A percentile compares a stretch with the other conserved stretches of the same genome.
Evolutionary conservation across 64 coral and sea anemone species (phyloP).

Genomic region (Stylophora pistillata): DNA sequence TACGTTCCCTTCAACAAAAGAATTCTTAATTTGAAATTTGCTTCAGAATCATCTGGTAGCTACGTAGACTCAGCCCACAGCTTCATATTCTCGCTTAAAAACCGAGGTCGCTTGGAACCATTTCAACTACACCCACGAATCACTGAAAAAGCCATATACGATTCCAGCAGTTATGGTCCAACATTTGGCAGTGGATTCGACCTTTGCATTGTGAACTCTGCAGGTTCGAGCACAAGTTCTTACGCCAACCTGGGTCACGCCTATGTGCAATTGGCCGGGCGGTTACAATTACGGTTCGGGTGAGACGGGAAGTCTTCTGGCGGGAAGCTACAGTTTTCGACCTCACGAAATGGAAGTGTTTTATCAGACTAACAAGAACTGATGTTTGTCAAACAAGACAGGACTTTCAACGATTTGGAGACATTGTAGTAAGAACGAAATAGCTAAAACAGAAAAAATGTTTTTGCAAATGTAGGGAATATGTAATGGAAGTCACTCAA

Average conservation of each 20-base stretch:
- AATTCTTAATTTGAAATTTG: too few relatives aligned
- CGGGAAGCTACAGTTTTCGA: conserved; percentile 47
- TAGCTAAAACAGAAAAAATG: too few relatives aligned
- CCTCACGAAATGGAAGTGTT: conserved; percentile 61
- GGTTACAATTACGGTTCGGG: not conserved
- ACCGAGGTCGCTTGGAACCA: conserved; percentile 14
- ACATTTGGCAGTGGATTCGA: conserved; percentile 57
- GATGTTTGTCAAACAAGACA: not conserved
- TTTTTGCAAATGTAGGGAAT: too few relatives aligned
- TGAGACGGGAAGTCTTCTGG: not conserved
- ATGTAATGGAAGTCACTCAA: too few relatives aligned
- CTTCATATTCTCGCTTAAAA: conserved; percentile 58
- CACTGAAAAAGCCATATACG: conserved; percentile 30
- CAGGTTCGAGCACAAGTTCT: conserved; percentile 27
- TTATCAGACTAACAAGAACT: conserved; percentile 6
- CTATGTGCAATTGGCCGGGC: conserved; percentile 19
- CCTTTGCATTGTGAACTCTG: conserved; percentile 32
- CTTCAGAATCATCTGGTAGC: too few relatives aligned
- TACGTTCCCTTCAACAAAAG: too few relatives aligned
- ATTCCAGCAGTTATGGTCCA: conserved; percentile 33
- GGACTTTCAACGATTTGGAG: too few relatives aligned
- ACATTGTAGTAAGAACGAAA: too few relatives aligned
- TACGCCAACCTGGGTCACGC: conserved; percentile 22
- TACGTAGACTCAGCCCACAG: conserved; percentile 36
- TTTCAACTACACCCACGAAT: conserved; percentile 14